Percentiles rank a stretch among this genome's conserved stretches.
Evolutionary conservation across 2,888 invertebrate genomes (phyloP).

Genomic region (Nysson spinosus): DNA sequence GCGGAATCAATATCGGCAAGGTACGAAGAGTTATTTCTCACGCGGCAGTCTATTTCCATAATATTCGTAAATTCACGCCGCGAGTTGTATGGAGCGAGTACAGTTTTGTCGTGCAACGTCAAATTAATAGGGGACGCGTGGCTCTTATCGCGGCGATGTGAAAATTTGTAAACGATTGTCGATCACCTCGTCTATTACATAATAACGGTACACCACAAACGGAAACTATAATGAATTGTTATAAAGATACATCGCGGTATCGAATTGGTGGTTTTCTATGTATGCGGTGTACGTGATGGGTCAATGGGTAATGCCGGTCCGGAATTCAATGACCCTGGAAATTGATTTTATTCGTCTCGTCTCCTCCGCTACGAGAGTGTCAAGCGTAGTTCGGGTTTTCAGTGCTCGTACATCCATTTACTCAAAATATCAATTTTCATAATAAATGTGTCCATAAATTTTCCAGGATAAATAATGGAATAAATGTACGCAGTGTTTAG

Average conservation of each 20-base stretch:
- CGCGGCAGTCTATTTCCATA: no score
- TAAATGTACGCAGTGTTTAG: slow-evolving; percentile 33
- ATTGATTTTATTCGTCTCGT: slow-evolving; percentile 48
- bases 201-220: not conserved
- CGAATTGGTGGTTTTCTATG: slow-evolving; percentile 25
- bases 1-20: no score
- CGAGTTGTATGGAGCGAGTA: no score
- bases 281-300: not conserved
- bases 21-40: no score
- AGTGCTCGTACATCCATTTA: slow-evolving; percentile 4
- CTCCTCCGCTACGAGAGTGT: slow-evolving; percentile 4
- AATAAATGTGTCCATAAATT: slow-evolving; percentile 52
- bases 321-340: slow-evolving; percentile 42
- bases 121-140: not conserved
- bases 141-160: not conserved
- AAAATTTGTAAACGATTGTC: slow-evolving; percentile 13
- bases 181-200: slow-evolving; percentile 3
- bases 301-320: slow-evolving; percentile 9
- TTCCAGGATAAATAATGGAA: slow-evolving; percentile 38
- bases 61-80: no score
- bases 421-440: slow-evolving; percentile 52
- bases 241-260: slow-evolving; percentile 22
- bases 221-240: slow-evolving; percentile 19
- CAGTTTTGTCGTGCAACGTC: not conserved
- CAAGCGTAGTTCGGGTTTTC: slow-evolving; percentile 3